phyloP scores from a whole-genome alignment of 2,113 vertebrate genomes.

The Colinus virginianus region DNA sequence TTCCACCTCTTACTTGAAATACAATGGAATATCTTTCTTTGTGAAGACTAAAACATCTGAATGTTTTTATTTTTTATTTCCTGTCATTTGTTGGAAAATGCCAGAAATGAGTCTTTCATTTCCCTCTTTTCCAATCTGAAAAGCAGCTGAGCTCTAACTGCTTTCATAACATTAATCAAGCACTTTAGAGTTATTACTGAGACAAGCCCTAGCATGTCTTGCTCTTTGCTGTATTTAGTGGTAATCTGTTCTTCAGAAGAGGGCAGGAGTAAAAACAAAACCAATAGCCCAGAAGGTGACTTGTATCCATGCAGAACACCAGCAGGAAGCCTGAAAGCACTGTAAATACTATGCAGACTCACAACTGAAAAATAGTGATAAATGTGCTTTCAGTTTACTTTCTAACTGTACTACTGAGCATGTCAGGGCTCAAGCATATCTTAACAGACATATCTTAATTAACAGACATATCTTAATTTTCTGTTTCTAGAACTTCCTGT shows the following conservation, averaged over 20 bases:
- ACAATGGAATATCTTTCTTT: background rate
- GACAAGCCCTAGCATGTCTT: background rate
- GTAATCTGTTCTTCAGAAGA: background rate
- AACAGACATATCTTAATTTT: background rate
- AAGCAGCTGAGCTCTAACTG: background rate
- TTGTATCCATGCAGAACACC: background rate
- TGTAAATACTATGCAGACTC: background rate
- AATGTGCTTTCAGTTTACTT: background rate
- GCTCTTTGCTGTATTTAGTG: background rate
- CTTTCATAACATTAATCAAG: background rate
- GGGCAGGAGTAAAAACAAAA: fast-evolving
- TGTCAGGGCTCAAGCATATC: background rate
- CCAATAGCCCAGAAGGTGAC: background rate
- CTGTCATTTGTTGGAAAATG: background rate
- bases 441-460: background rate
- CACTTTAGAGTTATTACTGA: background rate
- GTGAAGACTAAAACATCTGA: background rate
- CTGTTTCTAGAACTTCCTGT: background rate
- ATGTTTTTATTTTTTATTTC: background rate
- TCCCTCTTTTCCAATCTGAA: background rate
- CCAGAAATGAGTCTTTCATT: background rate
- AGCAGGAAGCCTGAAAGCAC: background rate
- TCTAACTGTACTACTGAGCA: background rate
- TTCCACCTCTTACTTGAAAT: background rate
- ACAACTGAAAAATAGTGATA: background rate